Base-by-base conservation (phyloP, 2,888 invertebrate genomes). In the Sminthurides aquaticus region DNA sequence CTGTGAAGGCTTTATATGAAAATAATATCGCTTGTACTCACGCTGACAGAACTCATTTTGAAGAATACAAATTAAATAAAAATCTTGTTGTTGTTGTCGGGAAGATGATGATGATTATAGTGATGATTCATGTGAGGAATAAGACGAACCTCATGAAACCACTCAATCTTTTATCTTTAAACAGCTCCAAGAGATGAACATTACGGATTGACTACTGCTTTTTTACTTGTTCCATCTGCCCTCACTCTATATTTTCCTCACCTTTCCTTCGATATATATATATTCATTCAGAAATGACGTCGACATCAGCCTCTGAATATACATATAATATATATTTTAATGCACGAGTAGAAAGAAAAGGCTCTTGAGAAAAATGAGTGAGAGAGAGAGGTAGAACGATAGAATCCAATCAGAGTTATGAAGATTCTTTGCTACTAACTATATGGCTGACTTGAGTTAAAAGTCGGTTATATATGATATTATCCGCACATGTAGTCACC, bases 21-120 rank as follows among this genome's bases (percentile, higher is more conserved):
- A 58, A 20, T 26, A 52, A 52, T 52, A 52, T 15, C 22, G 22
- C 5, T 52, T 52, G 8, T 52, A 52, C 52, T 20, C 20, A 20
- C n/a, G 56, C 62, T 62, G 34, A 62, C 62, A 48, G 62, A 43
- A 43, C 56, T 62, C 62, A 62, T 62, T 26, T 62, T 62, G 27
- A 62, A 48, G 62, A 62, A 34, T n/a, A n/a, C n/a, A 34, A 34
- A 34, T 34, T 34, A 34, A 34, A n/a, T n/a, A n/a, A 34, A 34
- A 34, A 34, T 34, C 43, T 15, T 34, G 5, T 15, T 34, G 43
- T 34, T 34, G 43, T 11, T 34, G 43, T 34, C 8, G 43, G 5
- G 43, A 15, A 15, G 43, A 15, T 5, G 15, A 11, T 34, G 43
- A 34, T 15, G 43, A 34, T 15, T 5, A 34, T 11, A 5, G 8